Conservation (phyloP, 2,797 vertebrate species). For the Semaprochilodus insignis region DNA sequence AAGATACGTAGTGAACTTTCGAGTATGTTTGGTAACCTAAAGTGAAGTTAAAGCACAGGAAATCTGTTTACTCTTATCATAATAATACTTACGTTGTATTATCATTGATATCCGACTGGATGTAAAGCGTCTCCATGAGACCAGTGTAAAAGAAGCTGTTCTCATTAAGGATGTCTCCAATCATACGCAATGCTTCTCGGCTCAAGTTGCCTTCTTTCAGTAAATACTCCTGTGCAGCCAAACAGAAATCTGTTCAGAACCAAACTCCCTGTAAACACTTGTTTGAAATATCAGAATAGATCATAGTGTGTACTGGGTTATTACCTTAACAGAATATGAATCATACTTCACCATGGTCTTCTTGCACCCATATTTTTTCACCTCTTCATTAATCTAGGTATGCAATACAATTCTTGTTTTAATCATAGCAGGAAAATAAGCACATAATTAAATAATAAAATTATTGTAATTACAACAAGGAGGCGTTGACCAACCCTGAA, state of each 20-base stretch:
- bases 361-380: slow-evolving; percentile 71
- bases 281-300: background rate
- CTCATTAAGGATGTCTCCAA: slow-evolving; percentile 85
- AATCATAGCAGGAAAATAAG: background rate
- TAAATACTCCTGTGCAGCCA: slow-evolving; percentile 77
- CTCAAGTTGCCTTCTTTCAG: slow-evolving; percentile 83
- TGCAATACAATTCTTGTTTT: background rate
- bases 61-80: too few species aligned
- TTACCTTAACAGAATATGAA: slow-evolving; percentile 81
- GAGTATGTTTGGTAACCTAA: background rate
- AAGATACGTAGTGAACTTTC: background rate
- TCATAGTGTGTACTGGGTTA: background rate
- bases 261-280: background rate
- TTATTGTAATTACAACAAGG: too few species aligned
- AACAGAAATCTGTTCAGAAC: slow-evolving; percentile 6
- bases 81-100: slow-evolving; percentile 68
- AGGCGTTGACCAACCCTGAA: background rate
- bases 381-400: slow-evolving; percentile 75
- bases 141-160: slow-evolving; percentile 84
- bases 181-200: slow-evolving; percentile 79
- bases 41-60: background rate
- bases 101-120: slow-evolving; percentile 82
- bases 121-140: slow-evolving; percentile 79
- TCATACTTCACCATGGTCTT: slow-evolving; percentile 77
- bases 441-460: too few species aligned